These are phyloP conservation scores for Epirrhoe tristata DNA, from an alignment of 2,888 invertebrate genomes.

Conservation along the genomic window DNA sequence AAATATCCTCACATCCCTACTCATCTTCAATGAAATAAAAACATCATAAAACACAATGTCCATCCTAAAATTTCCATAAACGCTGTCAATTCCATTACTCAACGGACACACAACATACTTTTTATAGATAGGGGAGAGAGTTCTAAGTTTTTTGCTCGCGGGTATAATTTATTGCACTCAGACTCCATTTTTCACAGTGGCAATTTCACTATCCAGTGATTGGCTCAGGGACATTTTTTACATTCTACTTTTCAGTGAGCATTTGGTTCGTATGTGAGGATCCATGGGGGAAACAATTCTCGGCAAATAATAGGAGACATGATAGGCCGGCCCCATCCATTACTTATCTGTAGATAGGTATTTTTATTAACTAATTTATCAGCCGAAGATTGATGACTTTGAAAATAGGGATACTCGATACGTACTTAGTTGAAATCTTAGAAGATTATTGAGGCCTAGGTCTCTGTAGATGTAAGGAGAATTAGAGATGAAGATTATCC, in stretches of 20 bases:
- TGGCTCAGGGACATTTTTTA: conserved; percentile 55
- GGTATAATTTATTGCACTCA: conserved; percentile 66
- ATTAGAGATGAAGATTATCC: no score
- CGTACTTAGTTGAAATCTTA: not conserved
- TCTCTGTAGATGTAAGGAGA: no score
- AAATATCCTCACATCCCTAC: conserved; percentile 10
- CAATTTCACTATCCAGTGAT: conserved; percentile 64
- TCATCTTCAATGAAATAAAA: conserved; percentile 29
- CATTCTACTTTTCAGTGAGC: conserved; percentile 53
- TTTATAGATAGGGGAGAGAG: conserved; percentile 40
- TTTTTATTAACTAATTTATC: not conserved
- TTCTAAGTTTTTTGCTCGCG: conserved; percentile 54
- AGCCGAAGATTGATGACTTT: not conserved
- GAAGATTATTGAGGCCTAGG: not conserved
- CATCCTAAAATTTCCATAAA: conserved; percentile 37
- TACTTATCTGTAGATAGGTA: not conserved
- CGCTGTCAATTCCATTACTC: conserved; percentile 34
- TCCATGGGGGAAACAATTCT: conserved; percentile 31
- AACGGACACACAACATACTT: not conserved
- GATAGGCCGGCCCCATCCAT: not conserved
- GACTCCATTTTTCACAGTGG: conserved; percentile 62
- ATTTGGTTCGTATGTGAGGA: conserved; percentile 50
- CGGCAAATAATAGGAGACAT: conserved; percentile 2
- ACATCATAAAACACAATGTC: conserved; percentile 37
- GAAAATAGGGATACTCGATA: not conserved